phyloP scores from a whole-genome alignment of 2,113 vertebrate species.

The Pampusana beccarii region DNA sequence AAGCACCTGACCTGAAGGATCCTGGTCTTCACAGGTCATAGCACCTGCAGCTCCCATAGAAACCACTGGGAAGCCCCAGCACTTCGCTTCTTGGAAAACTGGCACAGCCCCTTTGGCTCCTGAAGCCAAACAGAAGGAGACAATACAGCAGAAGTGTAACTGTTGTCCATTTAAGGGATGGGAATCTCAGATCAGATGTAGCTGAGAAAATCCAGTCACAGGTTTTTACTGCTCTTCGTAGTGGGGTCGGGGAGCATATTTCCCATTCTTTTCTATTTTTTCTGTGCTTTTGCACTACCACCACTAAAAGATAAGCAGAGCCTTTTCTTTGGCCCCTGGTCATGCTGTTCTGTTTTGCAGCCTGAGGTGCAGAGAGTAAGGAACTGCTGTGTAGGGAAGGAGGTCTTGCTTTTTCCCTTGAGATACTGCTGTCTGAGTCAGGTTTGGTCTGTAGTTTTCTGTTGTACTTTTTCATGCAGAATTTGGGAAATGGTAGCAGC shows the following conservation, averaged over 20 bases:
- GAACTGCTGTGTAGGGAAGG: background rate
- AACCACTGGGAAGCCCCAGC: background rate
- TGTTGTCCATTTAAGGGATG: background rate
- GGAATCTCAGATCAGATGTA: background rate
- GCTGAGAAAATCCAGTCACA: background rate
- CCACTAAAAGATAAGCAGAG: background rate
- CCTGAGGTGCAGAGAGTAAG: background rate
- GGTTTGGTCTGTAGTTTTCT: background rate
- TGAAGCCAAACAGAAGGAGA: background rate
- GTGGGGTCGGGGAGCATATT: fast-evolving
- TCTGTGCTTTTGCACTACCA: background rate
- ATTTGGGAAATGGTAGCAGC: background rate
- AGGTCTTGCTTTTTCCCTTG: background rate
- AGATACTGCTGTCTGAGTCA: background rate
- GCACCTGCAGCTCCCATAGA: background rate
- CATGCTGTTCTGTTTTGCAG: background rate
- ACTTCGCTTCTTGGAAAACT: background rate
- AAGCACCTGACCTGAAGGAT: background rate
- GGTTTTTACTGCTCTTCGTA: background rate
- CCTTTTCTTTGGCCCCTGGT: background rate
- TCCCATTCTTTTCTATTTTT: background rate
- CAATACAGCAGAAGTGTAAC: background rate
- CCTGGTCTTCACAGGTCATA: background rate
- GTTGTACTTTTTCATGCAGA: background rate
- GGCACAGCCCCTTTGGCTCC: background rate